Evolutionary conservation across 2,888 invertebrate genomes (phyloP).

Genomic region (Ceramica pisi): DNA sequence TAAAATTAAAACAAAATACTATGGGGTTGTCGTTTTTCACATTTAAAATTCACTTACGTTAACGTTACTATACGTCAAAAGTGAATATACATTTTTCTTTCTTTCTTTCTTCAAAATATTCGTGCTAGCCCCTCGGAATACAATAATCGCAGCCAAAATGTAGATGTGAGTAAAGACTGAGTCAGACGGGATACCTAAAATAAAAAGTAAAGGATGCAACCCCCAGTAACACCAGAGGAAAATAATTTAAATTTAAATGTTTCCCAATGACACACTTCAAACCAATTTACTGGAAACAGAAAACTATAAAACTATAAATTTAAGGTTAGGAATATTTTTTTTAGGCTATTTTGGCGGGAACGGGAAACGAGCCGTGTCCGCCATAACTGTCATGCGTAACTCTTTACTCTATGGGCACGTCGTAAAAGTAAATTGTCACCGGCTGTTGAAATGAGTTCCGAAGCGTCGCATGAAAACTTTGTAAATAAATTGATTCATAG

Average conservation of each 20-base stretch:
- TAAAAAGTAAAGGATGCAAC: conserved; percentile 7
- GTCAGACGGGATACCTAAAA: neutral
- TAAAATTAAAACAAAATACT: no score
- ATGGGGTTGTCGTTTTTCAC: no score
- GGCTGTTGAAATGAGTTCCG: conserved; percentile 84
- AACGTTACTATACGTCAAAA: no score
- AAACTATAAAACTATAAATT: conserved; percentile 67
- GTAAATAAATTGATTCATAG: conserved; percentile 85
- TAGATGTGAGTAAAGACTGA: neutral
- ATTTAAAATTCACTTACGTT: no score
- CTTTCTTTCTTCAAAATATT: no score
- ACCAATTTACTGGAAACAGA: conserved; percentile 72
- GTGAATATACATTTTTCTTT: no score
- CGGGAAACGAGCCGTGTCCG: conserved; percentile 85
- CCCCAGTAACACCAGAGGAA: conserved; percentile 2
- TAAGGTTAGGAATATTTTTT: conserved; percentile 61
- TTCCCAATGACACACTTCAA: conserved; percentile 58
- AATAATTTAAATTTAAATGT: conserved; percentile 51
- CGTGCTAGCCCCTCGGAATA: no score
- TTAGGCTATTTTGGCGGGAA: conserved; percentile 82
- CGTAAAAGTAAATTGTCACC: conserved; percentile 90
- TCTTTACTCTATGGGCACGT: conserved; percentile 87
- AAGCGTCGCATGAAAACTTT: conserved; percentile 75
- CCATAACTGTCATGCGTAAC: conserved; percentile 89
- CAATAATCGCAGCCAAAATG: neutral